phyloP scores from a whole-genome alignment of 2,888 invertebrate species.

The Polylopha cassiicola region DNA sequence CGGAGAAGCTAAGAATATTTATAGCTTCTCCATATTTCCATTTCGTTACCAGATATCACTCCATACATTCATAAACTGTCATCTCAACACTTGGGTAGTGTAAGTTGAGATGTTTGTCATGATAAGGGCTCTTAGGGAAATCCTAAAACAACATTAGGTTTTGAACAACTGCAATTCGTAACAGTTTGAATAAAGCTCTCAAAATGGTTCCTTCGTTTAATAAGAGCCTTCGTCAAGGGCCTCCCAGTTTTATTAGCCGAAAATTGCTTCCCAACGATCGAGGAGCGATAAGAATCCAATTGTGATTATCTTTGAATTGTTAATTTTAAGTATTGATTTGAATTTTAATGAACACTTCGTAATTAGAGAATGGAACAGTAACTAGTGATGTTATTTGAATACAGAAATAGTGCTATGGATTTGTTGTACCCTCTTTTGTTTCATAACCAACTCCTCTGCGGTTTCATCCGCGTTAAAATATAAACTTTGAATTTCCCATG shows the following conservation, averaged over 20 bases:
- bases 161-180: slow-evolving; percentile 12
- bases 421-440: too few relatives aligned
- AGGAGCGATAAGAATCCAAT: slow-evolving; percentile 18
- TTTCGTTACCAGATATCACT: too few relatives aligned
- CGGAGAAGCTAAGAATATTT: too few relatives aligned
- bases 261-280: slow-evolving; percentile 18
- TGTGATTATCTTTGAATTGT: slow-evolving; percentile 16
- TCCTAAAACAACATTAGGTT: slow-evolving; percentile 11
- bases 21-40: too few relatives aligned
- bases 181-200: slow-evolving; percentile 11
- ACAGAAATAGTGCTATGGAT: too few relatives aligned
- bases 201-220: slow-evolving; percentile 4
- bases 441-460: too few relatives aligned
- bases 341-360: neutral
- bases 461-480: too few relatives aligned
- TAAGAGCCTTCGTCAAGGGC: slow-evolving; percentile 3
- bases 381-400: too few relatives aligned
- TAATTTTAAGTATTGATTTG: neutral
- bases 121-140: slow-evolving; percentile 5
- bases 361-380: neutral
- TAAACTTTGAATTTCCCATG: too few relatives aligned
- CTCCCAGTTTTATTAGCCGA: slow-evolving; percentile 19
- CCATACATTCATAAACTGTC: too few relatives aligned
- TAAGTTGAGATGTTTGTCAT: neutral
- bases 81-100: too few relatives aligned